These are phyloP conservation scores for Tragelaphus scriptus DNA, from an alignment of 2,113 vertebrate species.

Conservation along the genomic window DNA sequence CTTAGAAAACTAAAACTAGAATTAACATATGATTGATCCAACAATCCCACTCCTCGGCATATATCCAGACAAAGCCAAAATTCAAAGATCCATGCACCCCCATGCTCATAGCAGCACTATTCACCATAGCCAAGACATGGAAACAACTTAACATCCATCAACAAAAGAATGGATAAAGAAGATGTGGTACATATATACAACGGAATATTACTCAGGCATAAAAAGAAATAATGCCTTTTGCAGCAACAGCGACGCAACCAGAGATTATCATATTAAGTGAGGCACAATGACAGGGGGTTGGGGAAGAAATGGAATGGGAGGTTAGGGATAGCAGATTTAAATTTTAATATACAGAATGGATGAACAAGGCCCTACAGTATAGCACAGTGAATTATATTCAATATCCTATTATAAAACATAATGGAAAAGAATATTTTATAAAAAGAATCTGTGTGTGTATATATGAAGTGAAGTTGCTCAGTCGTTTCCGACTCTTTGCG, in stretches of 20 bases:
- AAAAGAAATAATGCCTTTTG: not conserved
- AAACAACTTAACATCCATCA: not conserved
- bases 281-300: not conserved
- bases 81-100: not conserved
- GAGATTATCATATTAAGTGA: not conserved
- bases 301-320: not conserved
- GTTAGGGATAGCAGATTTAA: not conserved
- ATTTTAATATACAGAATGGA: not conserved
- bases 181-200: not conserved
- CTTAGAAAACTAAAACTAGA: not conserved
- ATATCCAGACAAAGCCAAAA: not conserved
- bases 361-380: not conserved
- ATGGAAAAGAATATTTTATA: not conserved
- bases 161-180: not conserved
- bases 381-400: not conserved
- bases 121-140: not conserved
- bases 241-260: not conserved
- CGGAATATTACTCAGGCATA: not conserved
- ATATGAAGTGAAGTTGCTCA: no score
- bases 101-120: not conserved
- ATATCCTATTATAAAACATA: not conserved
- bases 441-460: not conserved
- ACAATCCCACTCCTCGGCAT: not conserved
- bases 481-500: accelerated
- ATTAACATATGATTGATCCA: not conserved